phyloP scores from a whole-genome alignment of 92 coral and sea anemone genomes.

The Heliopora coerulea region DNA sequence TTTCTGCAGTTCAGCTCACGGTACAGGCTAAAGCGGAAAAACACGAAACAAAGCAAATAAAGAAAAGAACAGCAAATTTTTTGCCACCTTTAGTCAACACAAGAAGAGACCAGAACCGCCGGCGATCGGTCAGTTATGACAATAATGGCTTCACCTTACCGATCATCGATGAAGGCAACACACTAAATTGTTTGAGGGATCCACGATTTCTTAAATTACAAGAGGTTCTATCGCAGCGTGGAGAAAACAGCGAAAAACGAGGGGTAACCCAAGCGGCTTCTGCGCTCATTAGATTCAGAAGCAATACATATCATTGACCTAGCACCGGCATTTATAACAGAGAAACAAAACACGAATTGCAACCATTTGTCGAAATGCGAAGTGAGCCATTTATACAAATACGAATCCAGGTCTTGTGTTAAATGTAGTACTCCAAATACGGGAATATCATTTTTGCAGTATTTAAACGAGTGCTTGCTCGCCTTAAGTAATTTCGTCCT shows the following conservation, averaged over 20 bases:
- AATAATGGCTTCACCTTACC: conserved; percentile 1
- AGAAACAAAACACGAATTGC: no score
- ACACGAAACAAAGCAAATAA: neutral
- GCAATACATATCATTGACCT: neutral
- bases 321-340: no score
- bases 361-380: no score
- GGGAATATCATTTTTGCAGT: no score
- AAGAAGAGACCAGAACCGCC: neutral
- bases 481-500: no score
- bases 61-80: neutral
- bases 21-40: conserved; percentile 1
- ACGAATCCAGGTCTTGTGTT: no score
- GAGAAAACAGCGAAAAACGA: neutral
- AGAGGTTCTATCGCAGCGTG: conserved; percentile 7
- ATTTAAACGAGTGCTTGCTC: no score
- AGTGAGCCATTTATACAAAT: no score
- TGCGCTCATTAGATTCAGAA: neutral
- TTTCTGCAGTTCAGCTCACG: conserved; percentile 12
- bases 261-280: neutral
- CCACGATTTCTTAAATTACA: conserved; percentile 11
- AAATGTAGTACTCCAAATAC: no score
- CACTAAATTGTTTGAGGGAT: conserved; percentile 3
- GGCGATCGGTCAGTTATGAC: neutral
- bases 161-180: neutral
- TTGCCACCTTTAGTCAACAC: neutral